phyloP scores from a whole-genome alignment of 2,888 invertebrate species.

The Troides aeacus region DNA sequence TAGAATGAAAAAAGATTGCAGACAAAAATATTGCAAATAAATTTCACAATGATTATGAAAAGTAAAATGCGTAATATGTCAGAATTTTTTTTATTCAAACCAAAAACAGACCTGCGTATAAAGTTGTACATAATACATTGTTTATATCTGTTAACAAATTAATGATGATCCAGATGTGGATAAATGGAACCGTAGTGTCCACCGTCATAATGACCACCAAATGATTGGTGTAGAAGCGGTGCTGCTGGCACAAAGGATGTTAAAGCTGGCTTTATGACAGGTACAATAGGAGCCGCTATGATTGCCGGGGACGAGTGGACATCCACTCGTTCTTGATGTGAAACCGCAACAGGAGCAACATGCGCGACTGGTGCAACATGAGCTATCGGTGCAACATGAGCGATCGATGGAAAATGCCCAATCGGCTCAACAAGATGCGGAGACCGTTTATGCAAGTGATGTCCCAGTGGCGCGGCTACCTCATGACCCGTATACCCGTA shows the following conservation, averaged over 20 bases:
- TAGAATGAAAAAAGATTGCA: too few relatives aligned
- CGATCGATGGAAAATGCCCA: slow-evolving; percentile 34
- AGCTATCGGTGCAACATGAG: slow-evolving; percentile 34
- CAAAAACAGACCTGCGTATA: not conserved
- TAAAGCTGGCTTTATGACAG: slow-evolving; percentile 50
- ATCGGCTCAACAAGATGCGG: slow-evolving; percentile 51
- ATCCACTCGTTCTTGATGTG: slow-evolving; percentile 77
- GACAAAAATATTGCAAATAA: too few relatives aligned
- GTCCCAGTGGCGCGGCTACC: slow-evolving; percentile 31
- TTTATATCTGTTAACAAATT: slow-evolving; percentile 28
- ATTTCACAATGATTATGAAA: not conserved
- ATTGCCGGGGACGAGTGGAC: slow-evolving; percentile 59
- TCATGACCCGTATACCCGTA: slow-evolving; percentile 32
- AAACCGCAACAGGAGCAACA: slow-evolving; percentile 68
- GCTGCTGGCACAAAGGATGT: slow-evolving; percentile 49
- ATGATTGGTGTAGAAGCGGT: slow-evolving; percentile 44
- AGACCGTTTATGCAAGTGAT: slow-evolving; percentile 62
- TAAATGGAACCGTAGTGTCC: slow-evolving; percentile 36
- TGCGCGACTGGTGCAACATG: slow-evolving; percentile 43
- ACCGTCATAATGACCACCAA: slow-evolving; percentile 41
- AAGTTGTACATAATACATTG: not conserved
- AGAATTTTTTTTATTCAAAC: not conserved
- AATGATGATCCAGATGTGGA: slow-evolving; percentile 47
- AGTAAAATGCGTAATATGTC: not conserved
- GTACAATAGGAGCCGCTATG: slow-evolving; percentile 42